Conservation (phyloP, 2,888 invertebrate genomes). For the Meloe dianella region DNA sequence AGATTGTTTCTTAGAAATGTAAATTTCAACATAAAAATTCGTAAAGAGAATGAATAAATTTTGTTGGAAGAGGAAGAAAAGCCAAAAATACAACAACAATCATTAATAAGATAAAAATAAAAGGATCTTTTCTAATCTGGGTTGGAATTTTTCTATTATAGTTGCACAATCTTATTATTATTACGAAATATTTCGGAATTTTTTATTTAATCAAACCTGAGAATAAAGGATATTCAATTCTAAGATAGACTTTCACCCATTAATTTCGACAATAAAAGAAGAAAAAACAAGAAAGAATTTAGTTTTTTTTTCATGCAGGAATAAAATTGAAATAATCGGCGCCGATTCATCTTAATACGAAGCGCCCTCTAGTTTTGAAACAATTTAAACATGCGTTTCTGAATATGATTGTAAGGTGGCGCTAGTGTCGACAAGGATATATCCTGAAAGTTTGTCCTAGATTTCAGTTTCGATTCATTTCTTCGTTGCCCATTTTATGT, state of each 20-base stretch:
- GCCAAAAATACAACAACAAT: too few relatives aligned
- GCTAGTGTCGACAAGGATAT: background rate
- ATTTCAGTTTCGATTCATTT: conserved; percentile 1
- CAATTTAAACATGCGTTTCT: background rate
- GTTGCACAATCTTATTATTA: background rate
- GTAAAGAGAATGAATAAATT: background rate
- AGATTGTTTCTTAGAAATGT: conserved; percentile 29
- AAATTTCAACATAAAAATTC: conserved; percentile 2
- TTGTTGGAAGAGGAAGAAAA: too few relatives aligned
- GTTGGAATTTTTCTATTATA: background rate
- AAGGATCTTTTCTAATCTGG: background rate
- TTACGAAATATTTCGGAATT: conserved; percentile 1
- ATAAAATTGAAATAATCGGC: background rate
- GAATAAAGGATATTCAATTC: background rate
- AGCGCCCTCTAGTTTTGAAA: background rate
- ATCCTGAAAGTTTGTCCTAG: conserved; percentile 1
- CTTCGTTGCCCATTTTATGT: background rate
- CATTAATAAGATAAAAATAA: background rate
- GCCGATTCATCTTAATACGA: background rate
- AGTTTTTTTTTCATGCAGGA: too few relatives aligned
- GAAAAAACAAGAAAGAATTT: background rate
- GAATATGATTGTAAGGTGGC: background rate
- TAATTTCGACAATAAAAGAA: background rate
- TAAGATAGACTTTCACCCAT: background rate
- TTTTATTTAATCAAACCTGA: background rate